These are phyloP conservation scores for Clarias pachynema DNA, from an alignment of 2,797 vertebrate genomes.

Conservation along the genomic window DNA sequence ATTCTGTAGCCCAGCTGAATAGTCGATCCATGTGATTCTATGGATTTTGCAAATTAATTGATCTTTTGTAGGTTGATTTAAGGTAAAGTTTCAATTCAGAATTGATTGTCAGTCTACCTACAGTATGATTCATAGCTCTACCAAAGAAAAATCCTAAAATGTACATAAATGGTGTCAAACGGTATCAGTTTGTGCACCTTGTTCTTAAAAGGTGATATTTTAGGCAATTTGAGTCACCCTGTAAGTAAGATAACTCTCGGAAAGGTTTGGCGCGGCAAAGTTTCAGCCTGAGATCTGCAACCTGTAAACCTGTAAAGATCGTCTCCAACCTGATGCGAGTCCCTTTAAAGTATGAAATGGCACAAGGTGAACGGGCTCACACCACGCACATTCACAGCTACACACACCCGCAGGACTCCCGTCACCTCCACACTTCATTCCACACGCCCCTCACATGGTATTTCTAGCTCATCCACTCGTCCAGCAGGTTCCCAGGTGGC, in stretches of 20 bases:
- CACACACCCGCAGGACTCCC: conserved; percentile 20
- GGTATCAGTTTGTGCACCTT: background rate
- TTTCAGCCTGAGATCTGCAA: background rate
- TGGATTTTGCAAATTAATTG: no score
- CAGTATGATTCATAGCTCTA: no score
- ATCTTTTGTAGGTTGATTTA: no score
- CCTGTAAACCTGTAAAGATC: conserved; percentile 19
- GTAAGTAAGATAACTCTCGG: background rate
- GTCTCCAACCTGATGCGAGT: conserved; percentile 17
- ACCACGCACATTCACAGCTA: conserved; percentile 31
- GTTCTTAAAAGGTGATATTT: conserved; percentile 11
- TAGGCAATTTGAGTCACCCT: background rate
- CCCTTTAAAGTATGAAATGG: conserved; percentile 46
- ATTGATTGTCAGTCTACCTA: no score
- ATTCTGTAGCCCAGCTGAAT: background rate
- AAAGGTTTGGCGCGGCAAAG: background rate
- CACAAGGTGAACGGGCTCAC: conserved; percentile 13
- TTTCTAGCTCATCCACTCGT: conserved; percentile 42
- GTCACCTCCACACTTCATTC: conserved; percentile 24
- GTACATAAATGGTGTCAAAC: background rate
- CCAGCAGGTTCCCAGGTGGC: conserved; percentile 64
- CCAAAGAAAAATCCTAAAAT: background rate
- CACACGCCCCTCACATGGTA: conserved; percentile 37
- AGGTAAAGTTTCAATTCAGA: no score
- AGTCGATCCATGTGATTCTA: no score